These are phyloP conservation scores for Manis javanica DNA, from an alignment of 2,797 vertebrate species.

Conservation along the genomic window DNA sequence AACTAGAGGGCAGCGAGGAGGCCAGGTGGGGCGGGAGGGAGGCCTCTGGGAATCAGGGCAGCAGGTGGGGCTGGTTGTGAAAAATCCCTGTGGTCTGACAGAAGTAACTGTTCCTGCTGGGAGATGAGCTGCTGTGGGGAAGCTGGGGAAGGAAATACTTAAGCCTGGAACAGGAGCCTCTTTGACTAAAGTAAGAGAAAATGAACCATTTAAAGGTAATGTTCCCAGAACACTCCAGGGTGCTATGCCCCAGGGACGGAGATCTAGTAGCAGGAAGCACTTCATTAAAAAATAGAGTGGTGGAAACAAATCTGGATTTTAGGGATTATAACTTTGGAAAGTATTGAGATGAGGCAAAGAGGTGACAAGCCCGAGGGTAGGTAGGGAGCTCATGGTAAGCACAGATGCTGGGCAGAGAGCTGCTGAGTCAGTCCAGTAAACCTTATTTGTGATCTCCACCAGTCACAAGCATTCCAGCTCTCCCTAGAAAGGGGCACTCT, in stretches of 20 bases:
- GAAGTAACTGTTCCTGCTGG: neutral
- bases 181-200: constrained; percentile 32
- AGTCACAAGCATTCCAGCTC: neutral
- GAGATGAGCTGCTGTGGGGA: neutral
- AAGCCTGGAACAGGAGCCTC: neutral
- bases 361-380: neutral
- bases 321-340: neutral
- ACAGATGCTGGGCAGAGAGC: too few species aligned
- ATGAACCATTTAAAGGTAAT: neutral
- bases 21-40: constrained; percentile 64
- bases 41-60: constrained; percentile 57
- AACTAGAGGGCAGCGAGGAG: constrained; percentile 62
- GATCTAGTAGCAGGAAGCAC: neutral
- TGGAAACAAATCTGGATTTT: neutral
- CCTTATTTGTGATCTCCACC: neutral
- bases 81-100: neutral
- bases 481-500: neutral
- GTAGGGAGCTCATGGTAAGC: neutral
- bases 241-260: neutral
- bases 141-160: neutral
- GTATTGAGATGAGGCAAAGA: neutral
- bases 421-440: neutral
- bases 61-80: constrained; percentile 66
- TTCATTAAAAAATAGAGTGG: neutral
- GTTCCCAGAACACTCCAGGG: neutral